Evolutionary conservation across 2,113 vertebrate genomes (phyloP).

Genomic region (Nycticryphes semicollaris): DNA sequence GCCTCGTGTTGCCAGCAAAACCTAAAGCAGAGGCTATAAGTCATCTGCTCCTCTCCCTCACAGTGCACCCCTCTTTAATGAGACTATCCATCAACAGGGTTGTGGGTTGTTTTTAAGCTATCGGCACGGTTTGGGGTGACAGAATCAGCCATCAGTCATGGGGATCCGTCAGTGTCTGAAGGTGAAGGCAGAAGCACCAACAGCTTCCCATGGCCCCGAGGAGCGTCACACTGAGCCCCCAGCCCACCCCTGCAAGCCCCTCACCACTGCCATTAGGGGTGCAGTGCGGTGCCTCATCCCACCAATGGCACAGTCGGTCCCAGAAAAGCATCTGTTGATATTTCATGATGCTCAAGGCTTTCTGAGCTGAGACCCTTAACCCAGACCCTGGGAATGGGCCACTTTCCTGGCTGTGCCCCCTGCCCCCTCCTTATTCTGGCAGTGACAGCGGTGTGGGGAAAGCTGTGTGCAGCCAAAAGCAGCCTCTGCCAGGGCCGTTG

Average conservation of each 20-base stretch:
- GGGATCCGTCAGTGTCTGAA: accelerated
- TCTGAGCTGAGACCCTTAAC: not conserved
- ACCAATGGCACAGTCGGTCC: accelerated
- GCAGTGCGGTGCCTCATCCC: not conserved
- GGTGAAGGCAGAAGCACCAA: accelerated
- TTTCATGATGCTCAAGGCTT: accelerated
- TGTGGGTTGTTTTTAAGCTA: not conserved
- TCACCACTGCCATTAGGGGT: not conserved
- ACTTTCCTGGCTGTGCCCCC: not conserved
- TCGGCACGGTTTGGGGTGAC: not conserved
- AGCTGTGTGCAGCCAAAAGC: accelerated
- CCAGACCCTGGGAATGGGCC: not conserved
- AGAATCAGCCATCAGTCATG: not conserved
- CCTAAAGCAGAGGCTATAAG: not conserved
- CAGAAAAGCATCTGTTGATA: accelerated
- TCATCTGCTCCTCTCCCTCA: not conserved
- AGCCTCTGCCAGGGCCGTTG: not conserved
- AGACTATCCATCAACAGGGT: not conserved
- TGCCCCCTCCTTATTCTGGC: too few species aligned
- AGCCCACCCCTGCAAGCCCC: too few species aligned
- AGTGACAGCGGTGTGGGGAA: not conserved
- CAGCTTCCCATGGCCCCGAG: not conserved
- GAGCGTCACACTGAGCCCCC: not conserved
- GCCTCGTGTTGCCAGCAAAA: not conserved
- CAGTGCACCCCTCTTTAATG: not conserved